Evolutionary conservation across 2,797 vertebrate genomes (phyloP), one percentile per base, ranked within the genome.

Genomic region (Ctenosaura bakeri): DNA sequence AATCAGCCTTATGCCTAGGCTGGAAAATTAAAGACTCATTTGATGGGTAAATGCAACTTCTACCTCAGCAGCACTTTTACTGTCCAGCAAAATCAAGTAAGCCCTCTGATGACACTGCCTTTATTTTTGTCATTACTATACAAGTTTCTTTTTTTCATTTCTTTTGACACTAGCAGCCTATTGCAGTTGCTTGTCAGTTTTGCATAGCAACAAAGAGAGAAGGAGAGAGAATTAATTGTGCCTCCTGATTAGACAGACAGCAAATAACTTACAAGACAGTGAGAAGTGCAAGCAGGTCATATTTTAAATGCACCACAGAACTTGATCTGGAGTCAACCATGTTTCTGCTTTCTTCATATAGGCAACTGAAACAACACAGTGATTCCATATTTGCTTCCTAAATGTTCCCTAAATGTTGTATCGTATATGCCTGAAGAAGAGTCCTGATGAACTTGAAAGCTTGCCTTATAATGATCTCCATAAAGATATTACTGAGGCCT

Each of bases 11-110:
- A n/a, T 94, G 91, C 93, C 93, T 92, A 88, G 90, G 83, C 94
- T 94, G 93, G 66, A 94, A 96, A 95, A 93, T 94, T 93, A 95
- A 96, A 94, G 91, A 93, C 88, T 95, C 91, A 95, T 92, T 94
- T 93, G 95, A 91, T 89, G 87, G 92, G 87, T 0, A 0, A 89
- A 93, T 88, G 86, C 91, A 91, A 46, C 85, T 26, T 38, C 2
- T 66, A 83, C 29, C 38, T 35, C 83, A 91, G 35, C 69, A 88
- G n/a, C 52, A 86, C 18, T 35, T 46, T 93, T 91, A 88, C 91
- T 91, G 88, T 94, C 94, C 83, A 78, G 59, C 80, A 81, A 90
- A 86, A 84, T 85, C 83, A 89, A 81, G 91, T 0, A 1, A 91
- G 59, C 62, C 89, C 46, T 46, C 74, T 85, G 76, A 91, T 79